Base-by-base conservation (phyloP, 2,888 invertebrate species). In the Polyommatus iphigenia region DNA sequence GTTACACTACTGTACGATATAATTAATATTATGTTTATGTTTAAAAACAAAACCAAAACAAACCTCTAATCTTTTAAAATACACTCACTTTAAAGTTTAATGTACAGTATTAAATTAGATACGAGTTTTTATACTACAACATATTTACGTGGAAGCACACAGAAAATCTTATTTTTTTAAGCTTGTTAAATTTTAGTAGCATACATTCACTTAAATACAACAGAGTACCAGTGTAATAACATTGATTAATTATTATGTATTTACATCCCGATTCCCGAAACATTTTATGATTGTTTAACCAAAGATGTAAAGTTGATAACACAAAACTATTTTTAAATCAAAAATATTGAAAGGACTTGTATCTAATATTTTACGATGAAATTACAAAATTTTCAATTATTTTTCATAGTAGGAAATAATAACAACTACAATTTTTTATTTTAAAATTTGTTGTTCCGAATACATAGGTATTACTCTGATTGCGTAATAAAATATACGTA, bases 101-200 rank as follows among this genome's bases (percentile, higher is more conserved):
- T 67, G 29, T 67, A 67, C 67, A 67, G 15, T 78, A 83, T 89
- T 90, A 89, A 78, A 76, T 54, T 54, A 54, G 5, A 88, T 91
- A 92, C 85, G 84, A 87, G 85, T 24, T 29, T 67, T 67, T 29
- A 67, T 32, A 29, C 29, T 67, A 67, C 67, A 29, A 67, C 67
- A 29, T 67, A 67, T 32, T 89, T 89, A 91, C 89, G 87, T 93
- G 93, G 93, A 93, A 93, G 93, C 93, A 93, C 93, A 93, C 91
- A 91, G 90, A 93, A 90, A 91, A 90, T 79, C 81, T 80, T 79
- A 71, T 18, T 54, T 82, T 87, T 87, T 88, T 84, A 89, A 67
- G 62, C 67, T 32, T 67, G 15, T 32, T 67, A 67, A 67, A 18
- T 29, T 67, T 67, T 32, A 5, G 13, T 18, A 32, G 32, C 29